Conservation (phyloP, 1,140 invertebrate species). For the Amyelois transitella region DNA sequence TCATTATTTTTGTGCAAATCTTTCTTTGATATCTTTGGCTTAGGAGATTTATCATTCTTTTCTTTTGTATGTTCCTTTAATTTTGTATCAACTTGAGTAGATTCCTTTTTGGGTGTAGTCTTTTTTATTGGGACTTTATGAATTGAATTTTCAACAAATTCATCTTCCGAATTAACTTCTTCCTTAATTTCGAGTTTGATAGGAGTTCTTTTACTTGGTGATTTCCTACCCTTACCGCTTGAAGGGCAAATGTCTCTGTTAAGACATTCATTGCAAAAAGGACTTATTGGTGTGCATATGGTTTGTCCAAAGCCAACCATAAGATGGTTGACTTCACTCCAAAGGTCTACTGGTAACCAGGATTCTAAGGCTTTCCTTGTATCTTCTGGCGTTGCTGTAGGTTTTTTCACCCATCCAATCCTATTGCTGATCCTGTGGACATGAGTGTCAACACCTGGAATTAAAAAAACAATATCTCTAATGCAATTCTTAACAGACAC, state of each 20-base stretch:
- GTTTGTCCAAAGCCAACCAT: conserved; percentile 98
- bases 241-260: conserved; percentile 91
- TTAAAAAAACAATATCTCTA: no score
- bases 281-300: conserved; percentile 87
- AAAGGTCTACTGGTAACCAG: conserved; percentile 91
- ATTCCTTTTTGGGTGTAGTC: conserved; percentile 11
- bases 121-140: conserved; percentile 9
- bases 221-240: conserved; percentile 54
- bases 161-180: conserved; percentile 10
- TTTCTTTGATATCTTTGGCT: conserved; percentile 1
- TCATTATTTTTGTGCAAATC: conserved; percentile 1
- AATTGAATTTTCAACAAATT: conserved; percentile 8
- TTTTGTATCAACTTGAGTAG: background rate
- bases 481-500: no score
- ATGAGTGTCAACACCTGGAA: conserved; percentile 94
- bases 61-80: background rate
- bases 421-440: conserved; percentile 96
- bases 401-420: conserved; percentile 86
- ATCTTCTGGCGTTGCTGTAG: conserved; percentile 90
- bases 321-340: conserved; percentile 93
- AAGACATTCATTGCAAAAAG: conserved; percentile 88
- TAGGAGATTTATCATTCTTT: background rate
- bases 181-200: conserved; percentile 23
- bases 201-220: conserved; percentile 43
- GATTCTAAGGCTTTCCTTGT: conserved; percentile 89